Percentiles rank a stretch among this genome's conserved stretches.
Evolutionary conservation across 2,888 invertebrate genomes (phyloP).

Genomic region (Hermaeophaga mercurialis): DNA sequence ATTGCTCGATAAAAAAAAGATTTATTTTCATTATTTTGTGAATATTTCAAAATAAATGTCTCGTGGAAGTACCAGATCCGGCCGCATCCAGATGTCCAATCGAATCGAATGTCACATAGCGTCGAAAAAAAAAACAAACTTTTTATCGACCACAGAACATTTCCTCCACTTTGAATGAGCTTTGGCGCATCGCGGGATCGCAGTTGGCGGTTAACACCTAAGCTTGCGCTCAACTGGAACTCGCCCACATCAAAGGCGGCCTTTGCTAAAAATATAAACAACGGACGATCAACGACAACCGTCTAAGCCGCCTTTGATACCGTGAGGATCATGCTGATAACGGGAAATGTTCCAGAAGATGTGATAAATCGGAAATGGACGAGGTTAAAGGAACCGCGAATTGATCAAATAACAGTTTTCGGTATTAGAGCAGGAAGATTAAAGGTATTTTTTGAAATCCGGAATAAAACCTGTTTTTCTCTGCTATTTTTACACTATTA

Average conservation of each 20-base stretch:
- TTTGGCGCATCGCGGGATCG: not conserved
- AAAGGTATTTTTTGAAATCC: too few relatives aligned
- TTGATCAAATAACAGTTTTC: too few relatives aligned
- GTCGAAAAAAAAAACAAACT: constrained; percentile 4
- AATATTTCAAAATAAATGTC: not conserved
- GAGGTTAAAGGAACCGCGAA: too few relatives aligned
- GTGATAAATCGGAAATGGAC: not conserved
- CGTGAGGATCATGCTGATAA: constrained; percentile 39
- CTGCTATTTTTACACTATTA: too few relatives aligned
- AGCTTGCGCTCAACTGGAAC: constrained; percentile 54
- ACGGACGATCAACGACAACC: constrained; percentile 45
- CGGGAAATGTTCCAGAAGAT: constrained; percentile 38
- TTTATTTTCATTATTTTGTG: not conserved
- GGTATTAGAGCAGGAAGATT: too few relatives aligned
- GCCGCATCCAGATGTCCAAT: constrained; percentile 1
- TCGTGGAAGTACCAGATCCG: not conserved
- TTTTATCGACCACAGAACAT: constrained; percentile 48
- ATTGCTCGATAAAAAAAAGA: too few relatives aligned
- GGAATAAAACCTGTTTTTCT: too few relatives aligned
- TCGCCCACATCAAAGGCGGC: constrained; percentile 54
- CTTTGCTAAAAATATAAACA: constrained; percentile 55
- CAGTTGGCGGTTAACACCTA: constrained; percentile 52
- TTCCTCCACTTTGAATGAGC: constrained; percentile 53
- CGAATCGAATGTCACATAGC: not conserved
- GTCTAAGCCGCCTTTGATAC: constrained; percentile 49